A percentile compares a stretch with the other conserved stretches of the same genome.
phyloP scores from a whole-genome alignment of 2,113 vertebrate species.

The Odobenus rosmarus region DNA sequence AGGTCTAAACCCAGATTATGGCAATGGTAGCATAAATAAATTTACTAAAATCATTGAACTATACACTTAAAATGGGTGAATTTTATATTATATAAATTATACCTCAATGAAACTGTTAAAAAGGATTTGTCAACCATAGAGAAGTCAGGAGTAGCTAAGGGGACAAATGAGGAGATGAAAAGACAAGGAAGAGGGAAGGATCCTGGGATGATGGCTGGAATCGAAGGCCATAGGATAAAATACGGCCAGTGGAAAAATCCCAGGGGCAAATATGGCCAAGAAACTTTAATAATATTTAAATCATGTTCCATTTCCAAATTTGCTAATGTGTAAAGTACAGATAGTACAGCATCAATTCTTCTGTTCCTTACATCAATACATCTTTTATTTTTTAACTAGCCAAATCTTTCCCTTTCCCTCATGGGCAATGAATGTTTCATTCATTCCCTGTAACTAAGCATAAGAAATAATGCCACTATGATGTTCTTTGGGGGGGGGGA shows the following conservation, averaged over 20 bases:
- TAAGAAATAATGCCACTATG: not conserved
- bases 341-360: not conserved
- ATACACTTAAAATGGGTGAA: not conserved
- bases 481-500: not conserved
- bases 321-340: not conserved
- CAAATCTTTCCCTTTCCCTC: not conserved
- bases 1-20: not conserved
- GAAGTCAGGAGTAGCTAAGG: not conserved
- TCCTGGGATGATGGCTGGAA: not conserved
- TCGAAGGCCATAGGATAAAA: not conserved
- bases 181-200: not conserved
- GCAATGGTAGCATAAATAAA: not conserved
- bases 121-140: not conserved
- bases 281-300: slow-evolving; percentile 5
- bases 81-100: not conserved
- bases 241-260: not conserved
- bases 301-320: not conserved
- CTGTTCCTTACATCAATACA: not conserved
- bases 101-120: not conserved
- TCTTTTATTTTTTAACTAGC: not conserved
- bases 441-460: not conserved
- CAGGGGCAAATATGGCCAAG: not conserved
- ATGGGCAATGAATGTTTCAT: not conserved
- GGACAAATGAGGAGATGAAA: not conserved
- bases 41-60: not conserved